Evolutionary conservation across 2,797 vertebrate genomes (phyloP), one percentile per base, ranked within the genome.

Genomic region (Luscinia megarhynchos): DNA sequence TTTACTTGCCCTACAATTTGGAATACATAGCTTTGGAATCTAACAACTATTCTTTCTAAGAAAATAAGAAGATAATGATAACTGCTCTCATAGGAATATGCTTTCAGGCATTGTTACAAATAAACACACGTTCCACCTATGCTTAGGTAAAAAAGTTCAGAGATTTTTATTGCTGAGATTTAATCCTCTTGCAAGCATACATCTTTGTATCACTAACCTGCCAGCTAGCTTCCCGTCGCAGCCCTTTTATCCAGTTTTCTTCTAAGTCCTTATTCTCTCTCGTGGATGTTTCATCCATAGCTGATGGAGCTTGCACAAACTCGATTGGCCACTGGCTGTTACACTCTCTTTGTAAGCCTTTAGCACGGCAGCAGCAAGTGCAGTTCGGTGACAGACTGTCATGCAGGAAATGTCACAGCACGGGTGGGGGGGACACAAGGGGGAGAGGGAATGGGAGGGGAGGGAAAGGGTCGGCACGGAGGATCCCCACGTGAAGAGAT

Each of bases 261-360:
- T 98, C 97, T 86, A 97, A 97, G 92, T 97, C 96, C 89, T 98
- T 98, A 97, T 98, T 97, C 97, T 98, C 98, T 97, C 97, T 97
- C 95, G 98, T 96, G 97, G 98, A 98, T 98, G 98, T 98, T 98
- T 99, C 98, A 98, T 99, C 98, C 97, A 97, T 98, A 97, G 97
- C 97, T 96, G 97, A 94, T 92, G 90, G 92, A 96, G 97, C 95
- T 95, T 85, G 91, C 89, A 93, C 96, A 95, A 96, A 94, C 96
- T 96, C 96, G 94, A 96, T 97, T 97, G 96, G 87, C 97, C 95
- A 96, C 96, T 83, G 79, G 95, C 91, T 94, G 85, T 96, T 93
- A 94, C 84, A 90, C 97, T 97, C 96, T 97, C 95, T 94, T 90
- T 97, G 96, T 92, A 91, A 97, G 97, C 96, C 89, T 94, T 89